A percentile compares a stretch with the other conserved stretches of the same genome.
Conservation (phyloP, 2,888 invertebrate species). For the Oegoconia quadripuncta region DNA sequence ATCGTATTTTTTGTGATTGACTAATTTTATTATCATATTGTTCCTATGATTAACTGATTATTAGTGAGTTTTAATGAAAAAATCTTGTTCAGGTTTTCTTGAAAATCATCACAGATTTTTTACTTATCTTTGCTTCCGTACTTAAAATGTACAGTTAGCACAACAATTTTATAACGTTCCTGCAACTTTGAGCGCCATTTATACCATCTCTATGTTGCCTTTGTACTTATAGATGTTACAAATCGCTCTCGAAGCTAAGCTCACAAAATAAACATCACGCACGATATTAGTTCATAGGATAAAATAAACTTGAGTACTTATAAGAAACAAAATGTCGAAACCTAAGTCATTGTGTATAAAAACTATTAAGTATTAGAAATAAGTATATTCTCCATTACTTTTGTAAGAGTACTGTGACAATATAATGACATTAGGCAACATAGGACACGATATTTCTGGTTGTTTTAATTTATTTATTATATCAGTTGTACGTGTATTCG, state of each 20-base stretch:
- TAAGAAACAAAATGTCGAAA: conserved; percentile 78
- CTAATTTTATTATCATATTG: conserved; percentile 71
- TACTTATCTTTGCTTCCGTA: conserved; percentile 45
- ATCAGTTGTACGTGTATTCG: conserved; percentile 18
- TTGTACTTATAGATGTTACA: conserved; percentile 29
- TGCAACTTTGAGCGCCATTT: conserved; percentile 39
- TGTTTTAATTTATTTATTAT: conserved; percentile 75
- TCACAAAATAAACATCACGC: conserved; percentile 55
- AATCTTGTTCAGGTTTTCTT: conserved; percentile 75
- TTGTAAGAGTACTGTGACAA: conserved; percentile 71
- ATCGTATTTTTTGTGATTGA: conserved; percentile 72
- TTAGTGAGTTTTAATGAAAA: conserved; percentile 55
- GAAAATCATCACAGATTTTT: conserved; percentile 75
- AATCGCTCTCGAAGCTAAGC: conserved; percentile 37
- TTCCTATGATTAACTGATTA: conserved; percentile 71
- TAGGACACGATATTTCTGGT: conserved; percentile 52
- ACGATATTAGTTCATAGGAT: conserved; percentile 71
- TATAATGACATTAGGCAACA: conserved; percentile 69
- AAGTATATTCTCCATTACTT: conserved; percentile 76
- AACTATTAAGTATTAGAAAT: conserved; percentile 70
- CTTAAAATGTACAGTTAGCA: conserved; percentile 50
- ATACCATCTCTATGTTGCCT: conserved; percentile 25
- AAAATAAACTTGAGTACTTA: conserved; percentile 70
- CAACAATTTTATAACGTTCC: conserved; percentile 49
- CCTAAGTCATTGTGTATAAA: conserved; percentile 80